Percentiles rank a stretch among this genome's conserved stretches.
Conservation (phyloP, 2,888 invertebrate genomes). For the Caenorhabditis panamensis region DNA sequence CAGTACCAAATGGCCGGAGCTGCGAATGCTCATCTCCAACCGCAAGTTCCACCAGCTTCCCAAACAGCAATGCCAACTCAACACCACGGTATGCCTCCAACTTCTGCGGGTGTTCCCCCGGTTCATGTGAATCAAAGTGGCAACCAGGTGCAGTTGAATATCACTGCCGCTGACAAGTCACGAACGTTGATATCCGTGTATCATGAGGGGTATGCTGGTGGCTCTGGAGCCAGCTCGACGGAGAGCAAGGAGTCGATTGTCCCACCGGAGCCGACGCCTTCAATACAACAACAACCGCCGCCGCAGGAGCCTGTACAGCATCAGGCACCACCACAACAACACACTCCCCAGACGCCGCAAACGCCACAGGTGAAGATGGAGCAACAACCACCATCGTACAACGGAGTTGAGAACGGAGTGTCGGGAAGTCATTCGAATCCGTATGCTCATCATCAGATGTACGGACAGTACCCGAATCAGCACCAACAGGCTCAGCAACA, state of each 20-base stretch:
- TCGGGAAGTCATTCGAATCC: conserved; percentile 12
- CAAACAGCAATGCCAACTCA: background rate
- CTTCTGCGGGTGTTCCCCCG: conserved; percentile 43
- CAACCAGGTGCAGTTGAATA: conserved; percentile 78
- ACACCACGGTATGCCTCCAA: conserved; percentile 19
- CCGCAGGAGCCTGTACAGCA: conserved; percentile 10
- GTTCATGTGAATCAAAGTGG: conserved; percentile 68
- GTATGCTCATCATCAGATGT: conserved; percentile 45
- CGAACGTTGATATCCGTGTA: conserved; percentile 79
- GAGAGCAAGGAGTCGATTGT: conserved; percentile 73
- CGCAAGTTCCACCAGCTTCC: conserved; percentile 27
- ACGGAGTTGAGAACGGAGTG: conserved; percentile 37
- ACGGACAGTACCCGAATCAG: conserved; percentile 41
- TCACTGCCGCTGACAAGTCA: conserved; percentile 77
- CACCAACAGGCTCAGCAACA: conserved; percentile 31
- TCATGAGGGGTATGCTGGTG: conserved; percentile 71
- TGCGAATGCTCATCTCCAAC: conserved; percentile 10
- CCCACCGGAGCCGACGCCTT: conserved; percentile 80
- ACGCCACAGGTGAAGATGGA: conserved; percentile 38
- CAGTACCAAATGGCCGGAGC: conserved; percentile 11
- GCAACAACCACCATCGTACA: conserved; percentile 15
- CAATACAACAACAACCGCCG: conserved; percentile 14
- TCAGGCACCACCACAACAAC: conserved; percentile 10
- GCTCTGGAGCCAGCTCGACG: conserved; percentile 54
- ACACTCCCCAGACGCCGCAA: conserved; percentile 6